Conservation (phyloP, 2,888 invertebrate species). For the Chrysodeixis includens region DNA sequence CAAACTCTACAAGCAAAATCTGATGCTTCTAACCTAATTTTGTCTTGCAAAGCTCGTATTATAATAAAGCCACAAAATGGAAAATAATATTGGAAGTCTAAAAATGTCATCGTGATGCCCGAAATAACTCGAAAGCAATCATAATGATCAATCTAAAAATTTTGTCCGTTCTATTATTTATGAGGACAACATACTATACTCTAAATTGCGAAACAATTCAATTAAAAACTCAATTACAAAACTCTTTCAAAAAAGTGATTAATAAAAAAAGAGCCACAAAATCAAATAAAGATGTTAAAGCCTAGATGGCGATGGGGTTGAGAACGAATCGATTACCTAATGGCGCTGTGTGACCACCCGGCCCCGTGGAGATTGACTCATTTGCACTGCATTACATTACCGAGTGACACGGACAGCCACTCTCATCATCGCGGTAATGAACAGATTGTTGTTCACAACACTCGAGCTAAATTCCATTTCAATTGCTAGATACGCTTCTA, state of each 20-base stretch:
- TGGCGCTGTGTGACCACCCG: conserved; percentile 80
- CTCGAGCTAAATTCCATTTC: conserved; percentile 62
- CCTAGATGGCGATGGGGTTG: conserved; percentile 67
- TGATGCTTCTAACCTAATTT: conserved; percentile 9
- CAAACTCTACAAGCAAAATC: conserved; percentile 32
- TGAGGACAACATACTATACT: background rate
- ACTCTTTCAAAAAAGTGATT: conserved; percentile 39
- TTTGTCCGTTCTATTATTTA: background rate
- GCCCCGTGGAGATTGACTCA: conserved; percentile 88
- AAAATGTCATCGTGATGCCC: background rate
- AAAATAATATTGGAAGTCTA: background rate
- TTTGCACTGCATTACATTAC: conserved; percentile 89
- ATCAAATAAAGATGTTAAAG: conserved; percentile 66
- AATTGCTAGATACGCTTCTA: conserved; percentile 56
- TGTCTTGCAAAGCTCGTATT: background rate
- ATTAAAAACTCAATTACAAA: background rate
- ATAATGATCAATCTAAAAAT: background rate
- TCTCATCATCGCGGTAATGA: conserved; percentile 86
- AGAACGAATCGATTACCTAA: conserved; percentile 87
- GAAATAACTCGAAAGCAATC: background rate
- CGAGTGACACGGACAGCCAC: conserved; percentile 86
- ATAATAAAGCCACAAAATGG: background rate
- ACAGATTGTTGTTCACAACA: conserved; percentile 75
- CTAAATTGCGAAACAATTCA: background rate
- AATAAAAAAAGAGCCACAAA: conserved; percentile 66